Evolutionary conservation across 2,113 vertebrate genomes (phyloP).

Genomic region (western clawed frog (Xenopus tropicalis)): UCB_Xtro_10.0 CM004449.2:110161001-110161500

Average conservation of each 20-base stretch:
- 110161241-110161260: not conserved
- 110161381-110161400: too few species aligned
- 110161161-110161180: not conserved
- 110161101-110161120: not conserved
- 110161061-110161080: slow-evolving; percentile 18
- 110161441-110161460: too few species aligned
- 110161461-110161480: too few species aligned
- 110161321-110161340: too few species aligned
- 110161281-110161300: too few species aligned
- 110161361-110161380: too few species aligned
- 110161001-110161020: not conserved
- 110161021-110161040: slow-evolving; percentile 2
- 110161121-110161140: not conserved
- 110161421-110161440: too few species aligned
- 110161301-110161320: too few species aligned
- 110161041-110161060: slow-evolving; percentile 22
- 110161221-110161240: not conserved
- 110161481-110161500: too few species aligned
- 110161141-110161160: not conserved
- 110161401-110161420: too few species aligned
- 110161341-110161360: too few species aligned
- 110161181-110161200: not conserved
- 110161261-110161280: too few species aligned
- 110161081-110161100: not conserved
- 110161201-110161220: slow-evolving; percentile 8